A percentile compares a stretch with the other conserved stretches of the same genome.
These are phyloP conservation scores for Sinonovacula constricta DNA, from an alignment of 1,140 invertebrate genomes.

Conservation along the genomic window DNA sequence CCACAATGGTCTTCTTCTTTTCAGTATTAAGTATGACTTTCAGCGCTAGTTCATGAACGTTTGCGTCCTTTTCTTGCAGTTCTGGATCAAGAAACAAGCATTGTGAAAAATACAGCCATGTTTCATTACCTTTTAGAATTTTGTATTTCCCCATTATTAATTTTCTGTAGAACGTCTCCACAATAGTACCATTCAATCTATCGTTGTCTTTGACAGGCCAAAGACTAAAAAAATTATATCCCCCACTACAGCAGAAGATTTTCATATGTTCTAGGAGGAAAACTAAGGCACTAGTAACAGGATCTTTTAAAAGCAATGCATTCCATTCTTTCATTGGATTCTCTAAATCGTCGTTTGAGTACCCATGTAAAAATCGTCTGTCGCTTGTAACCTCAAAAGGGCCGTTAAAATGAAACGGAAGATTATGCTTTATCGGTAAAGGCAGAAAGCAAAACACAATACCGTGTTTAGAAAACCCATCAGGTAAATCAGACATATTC, in stretches of 20 bases:
- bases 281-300: not conserved
- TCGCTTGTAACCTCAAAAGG: no score
- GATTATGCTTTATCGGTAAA: no score
- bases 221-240: not conserved
- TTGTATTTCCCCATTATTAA: not conserved
- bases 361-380: no score
- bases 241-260: no score
- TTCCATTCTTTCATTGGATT: no score
- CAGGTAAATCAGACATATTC: not conserved
- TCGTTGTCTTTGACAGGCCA: slow-evolving; percentile 3
- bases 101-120: not conserved
- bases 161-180: slow-evolving; percentile 18
- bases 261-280: not conserved
- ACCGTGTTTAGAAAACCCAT: not conserved
- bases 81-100: not conserved
- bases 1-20: not conserved
- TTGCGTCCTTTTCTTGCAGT: not conserved
- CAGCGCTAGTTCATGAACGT: not conserved
- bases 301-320: slow-evolving; percentile 1
- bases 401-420: no score
- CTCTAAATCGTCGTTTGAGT: no score
- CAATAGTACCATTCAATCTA: not conserved
- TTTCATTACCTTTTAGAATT: no score
- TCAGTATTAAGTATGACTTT: not conserved
- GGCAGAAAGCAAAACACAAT: slow-evolving; percentile 2